Percentiles rank a stretch among this genome's conserved stretches.
These are phyloP conservation scores for Chydorus sphaericus DNA, from an alignment of 2,888 invertebrate genomes.

Conservation along the genomic window DNA sequence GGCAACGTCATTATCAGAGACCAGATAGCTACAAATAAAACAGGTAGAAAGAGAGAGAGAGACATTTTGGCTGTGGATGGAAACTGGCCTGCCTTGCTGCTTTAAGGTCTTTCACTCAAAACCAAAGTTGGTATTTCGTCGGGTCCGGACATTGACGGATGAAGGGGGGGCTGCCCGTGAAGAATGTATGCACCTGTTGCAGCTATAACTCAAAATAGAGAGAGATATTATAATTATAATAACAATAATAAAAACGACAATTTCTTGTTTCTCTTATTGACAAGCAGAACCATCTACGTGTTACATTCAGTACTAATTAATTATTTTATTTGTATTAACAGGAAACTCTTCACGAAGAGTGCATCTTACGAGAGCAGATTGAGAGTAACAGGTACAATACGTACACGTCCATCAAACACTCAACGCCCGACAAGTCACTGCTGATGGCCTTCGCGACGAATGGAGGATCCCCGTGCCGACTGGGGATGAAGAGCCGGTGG, in stretches of 20 bases:
- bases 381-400: slow-evolving; percentile 74
- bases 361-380: slow-evolving; percentile 74
- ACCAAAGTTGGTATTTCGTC: slow-evolving; percentile 3
- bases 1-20: slow-evolving; percentile 12
- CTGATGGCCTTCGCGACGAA: slow-evolving; percentile 65
- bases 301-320: background rate
- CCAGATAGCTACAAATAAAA: slow-evolving; percentile 11
- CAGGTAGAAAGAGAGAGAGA: no score
- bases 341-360: slow-evolving; percentile 69
- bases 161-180: background rate
- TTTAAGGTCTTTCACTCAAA: no score
- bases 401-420: slow-evolving; percentile 60
- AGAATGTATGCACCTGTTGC: slow-evolving; percentile 5
- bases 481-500: slow-evolving; percentile 46
- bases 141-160: slow-evolving; percentile 3
- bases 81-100: no score
- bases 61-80: no score
- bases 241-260: background rate
- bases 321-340: slow-evolving; percentile 38
- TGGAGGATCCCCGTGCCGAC: slow-evolving; percentile 43
- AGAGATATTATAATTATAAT: background rate
- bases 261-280: background rate
- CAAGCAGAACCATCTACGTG: background rate
- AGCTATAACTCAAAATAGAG: background rate
- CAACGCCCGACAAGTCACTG: slow-evolving; percentile 47